phyloP scores from a whole-genome alignment of 1,140 invertebrate species.

The Luehdorfia chinensis region DNA sequence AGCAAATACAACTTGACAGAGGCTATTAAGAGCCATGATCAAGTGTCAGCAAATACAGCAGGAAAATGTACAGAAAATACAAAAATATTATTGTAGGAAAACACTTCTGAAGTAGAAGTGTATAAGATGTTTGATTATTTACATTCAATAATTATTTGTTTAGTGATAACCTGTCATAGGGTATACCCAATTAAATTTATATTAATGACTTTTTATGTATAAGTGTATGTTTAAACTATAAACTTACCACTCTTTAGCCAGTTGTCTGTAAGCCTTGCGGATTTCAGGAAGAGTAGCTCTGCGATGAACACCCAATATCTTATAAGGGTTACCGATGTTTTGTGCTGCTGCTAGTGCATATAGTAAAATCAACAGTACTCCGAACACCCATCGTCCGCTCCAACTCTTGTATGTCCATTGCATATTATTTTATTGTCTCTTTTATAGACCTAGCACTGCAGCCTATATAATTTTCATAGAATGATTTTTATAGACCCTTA shows the following conservation, averaged over 20 bases:
- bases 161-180: too few species aligned
- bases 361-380: conserved; percentile 41
- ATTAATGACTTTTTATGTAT: too few species aligned
- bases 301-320: conserved; percentile 87
- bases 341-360: conserved; percentile 56
- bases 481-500: conserved; percentile 32
- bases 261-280: conserved; percentile 91
- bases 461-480: conserved; percentile 46
- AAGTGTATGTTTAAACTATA: too few species aligned
- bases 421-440: conserved; percentile 52
- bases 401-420: conserved; percentile 60
- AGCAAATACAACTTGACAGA: too few species aligned
- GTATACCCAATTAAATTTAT: too few species aligned
- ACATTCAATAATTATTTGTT: too few species aligned
- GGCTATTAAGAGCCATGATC: too few species aligned
- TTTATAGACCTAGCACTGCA: conserved; percentile 30
- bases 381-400: conserved; percentile 56
- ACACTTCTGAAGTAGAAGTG: too few species aligned
- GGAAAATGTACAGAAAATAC: too few species aligned
- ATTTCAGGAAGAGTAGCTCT: conserved; percentile 88
- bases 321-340: conserved; percentile 88
- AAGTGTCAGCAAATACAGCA: too few species aligned
- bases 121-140: too few species aligned
- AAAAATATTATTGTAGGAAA: too few species aligned
- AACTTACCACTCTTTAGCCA: conserved; percentile 92